These are phyloP conservation scores for Ornithorhynchus anatinus DNA, from an alignment of 2,113 vertebrate genomes.

Conservation along the genomic window DNA sequence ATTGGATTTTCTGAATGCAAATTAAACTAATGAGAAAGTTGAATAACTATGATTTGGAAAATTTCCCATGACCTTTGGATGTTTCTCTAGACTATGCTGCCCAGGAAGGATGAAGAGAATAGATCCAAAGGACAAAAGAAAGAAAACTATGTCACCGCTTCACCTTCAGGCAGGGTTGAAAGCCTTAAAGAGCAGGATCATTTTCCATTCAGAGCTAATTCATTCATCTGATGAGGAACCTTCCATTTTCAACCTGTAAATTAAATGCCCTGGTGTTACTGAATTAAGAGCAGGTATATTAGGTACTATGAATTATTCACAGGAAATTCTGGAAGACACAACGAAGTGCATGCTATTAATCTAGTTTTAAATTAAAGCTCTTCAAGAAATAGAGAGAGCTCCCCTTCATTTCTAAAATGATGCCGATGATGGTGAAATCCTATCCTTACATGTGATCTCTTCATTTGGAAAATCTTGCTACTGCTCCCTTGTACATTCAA, in stretches of 20 bases:
- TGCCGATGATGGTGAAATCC: no score
- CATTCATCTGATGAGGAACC: constrained; percentile 51
- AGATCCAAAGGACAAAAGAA: constrained; percentile 9
- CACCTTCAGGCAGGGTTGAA: not conserved
- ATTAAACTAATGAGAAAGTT: constrained; percentile 39
- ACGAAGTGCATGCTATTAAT: constrained; percentile 45
- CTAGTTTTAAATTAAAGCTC: constrained; percentile 47
- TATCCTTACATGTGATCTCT: no score
- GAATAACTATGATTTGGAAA: constrained; percentile 43
- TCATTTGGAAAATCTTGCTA: no score
- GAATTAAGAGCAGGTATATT: constrained; percentile 56
- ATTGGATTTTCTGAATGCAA: constrained; percentile 31
- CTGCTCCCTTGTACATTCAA: no score
- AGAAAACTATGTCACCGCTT: constrained; percentile 30
- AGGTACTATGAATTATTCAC: constrained; percentile 66
- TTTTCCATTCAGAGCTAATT: constrained; percentile 58
- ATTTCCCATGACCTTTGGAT: constrained; percentile 39
- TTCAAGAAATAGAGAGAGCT: no score
- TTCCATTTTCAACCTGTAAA: constrained; percentile 55
- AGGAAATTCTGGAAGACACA: constrained; percentile 39
- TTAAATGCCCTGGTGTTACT: constrained; percentile 49
- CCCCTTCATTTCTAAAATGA: no score
- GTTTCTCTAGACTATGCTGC: constrained; percentile 48
- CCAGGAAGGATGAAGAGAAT: constrained; percentile 4
- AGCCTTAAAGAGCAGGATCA: constrained; percentile 46